Percentiles rank a stretch among this genome's conserved stretches.
phyloP scores from a whole-genome alignment of 2,888 invertebrate species.

The Silvanus unidentatus region DNA sequence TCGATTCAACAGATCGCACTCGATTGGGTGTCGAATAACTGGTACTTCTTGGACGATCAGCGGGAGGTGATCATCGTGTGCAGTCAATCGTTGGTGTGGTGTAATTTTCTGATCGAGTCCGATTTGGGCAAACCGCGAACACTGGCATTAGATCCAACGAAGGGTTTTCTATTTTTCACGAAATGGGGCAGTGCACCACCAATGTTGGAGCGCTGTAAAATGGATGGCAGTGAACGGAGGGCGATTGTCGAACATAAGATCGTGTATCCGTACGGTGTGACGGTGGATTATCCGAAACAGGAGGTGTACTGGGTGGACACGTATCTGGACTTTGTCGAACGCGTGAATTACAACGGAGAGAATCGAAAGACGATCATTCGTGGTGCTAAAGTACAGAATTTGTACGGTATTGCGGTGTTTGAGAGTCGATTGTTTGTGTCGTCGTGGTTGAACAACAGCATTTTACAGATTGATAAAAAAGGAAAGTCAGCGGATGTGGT shows the following conservation, averaged over 20 bases:
- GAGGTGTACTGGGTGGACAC: slow-evolving; percentile 77
- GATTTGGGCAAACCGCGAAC: slow-evolving; percentile 59
- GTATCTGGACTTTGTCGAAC: slow-evolving; percentile 72
- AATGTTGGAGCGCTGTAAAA: slow-evolving; percentile 57
- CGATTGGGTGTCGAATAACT: slow-evolving; percentile 83
- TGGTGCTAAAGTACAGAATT: slow-evolving; percentile 54
- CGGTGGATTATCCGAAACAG: slow-evolving; percentile 65
- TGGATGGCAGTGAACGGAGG: slow-evolving; percentile 59
- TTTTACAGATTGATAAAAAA: slow-evolving; percentile 58
- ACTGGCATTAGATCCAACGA: slow-evolving; percentile 72
- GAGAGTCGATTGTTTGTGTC: slow-evolving; percentile 69
- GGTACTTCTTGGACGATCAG: slow-evolving; percentile 66
- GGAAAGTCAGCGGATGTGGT: slow-evolving; percentile 48
- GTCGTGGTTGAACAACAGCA: slow-evolving; percentile 61
- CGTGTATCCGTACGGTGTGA: slow-evolving; percentile 69
- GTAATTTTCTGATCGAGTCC: slow-evolving; percentile 64
- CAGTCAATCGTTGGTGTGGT: slow-evolving; percentile 53
- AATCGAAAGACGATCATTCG: slow-evolving; percentile 57
- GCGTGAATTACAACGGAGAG: slow-evolving; percentile 69
- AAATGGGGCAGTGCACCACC: slow-evolving; percentile 64
- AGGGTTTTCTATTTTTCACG: slow-evolving; percentile 70
- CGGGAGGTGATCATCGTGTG: slow-evolving; percentile 32
- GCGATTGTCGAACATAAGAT: slow-evolving; percentile 62
- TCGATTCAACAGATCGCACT: slow-evolving; percentile 67
- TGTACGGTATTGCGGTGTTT: slow-evolving; percentile 68